Evolutionary conservation across 2,888 invertebrate species (phyloP).

Genomic region (Dromius quadrimaculatus): DNA sequence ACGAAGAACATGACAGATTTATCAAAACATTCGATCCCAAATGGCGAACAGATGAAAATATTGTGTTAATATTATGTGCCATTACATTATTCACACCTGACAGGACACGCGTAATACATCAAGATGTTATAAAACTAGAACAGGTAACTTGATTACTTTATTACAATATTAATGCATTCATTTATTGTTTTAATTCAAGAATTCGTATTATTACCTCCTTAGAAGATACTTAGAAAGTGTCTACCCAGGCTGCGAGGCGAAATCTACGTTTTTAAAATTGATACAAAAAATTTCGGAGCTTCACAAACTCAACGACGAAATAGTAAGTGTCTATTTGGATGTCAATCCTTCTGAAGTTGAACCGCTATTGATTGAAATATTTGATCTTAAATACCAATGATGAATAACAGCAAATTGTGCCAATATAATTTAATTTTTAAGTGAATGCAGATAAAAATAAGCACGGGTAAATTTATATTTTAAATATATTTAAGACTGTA

Average conservation of each 20-base stretch:
- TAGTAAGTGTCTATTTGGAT: conserved; percentile 92
- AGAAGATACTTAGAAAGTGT: conserved; percentile 86
- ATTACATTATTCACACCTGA: conserved; percentile 91
- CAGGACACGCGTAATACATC: conserved; percentile 82
- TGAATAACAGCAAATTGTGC: not conserved
- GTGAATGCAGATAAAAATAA: no score
- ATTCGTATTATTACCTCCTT: conserved; percentile 90
- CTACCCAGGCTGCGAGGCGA: conserved; percentile 88
- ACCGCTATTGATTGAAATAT: conserved; percentile 93
- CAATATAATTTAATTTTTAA: conserved; percentile 3
- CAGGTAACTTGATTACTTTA: conserved; percentile 71
- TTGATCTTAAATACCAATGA: conserved; percentile 83
- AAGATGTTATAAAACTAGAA: conserved; percentile 86
- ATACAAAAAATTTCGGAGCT: conserved; percentile 93
- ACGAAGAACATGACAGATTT: conserved; percentile 87
- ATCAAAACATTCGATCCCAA: conserved; percentile 86
- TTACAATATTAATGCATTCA: not conserved
- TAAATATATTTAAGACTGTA: no score
- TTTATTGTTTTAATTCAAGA: conserved; percentile 69
- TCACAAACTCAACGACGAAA: conserved; percentile 87
- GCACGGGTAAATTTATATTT: no score
- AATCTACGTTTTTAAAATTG: conserved; percentile 86
- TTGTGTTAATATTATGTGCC: conserved; percentile 91
- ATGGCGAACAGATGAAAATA: conserved; percentile 88
- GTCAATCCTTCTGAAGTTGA: conserved; percentile 93